Percentiles rank a stretch among this genome's conserved stretches.
Evolutionary conservation across 2,797 vertebrate genomes (phyloP).

Genomic region (Anguilla pacifica): DNA sequence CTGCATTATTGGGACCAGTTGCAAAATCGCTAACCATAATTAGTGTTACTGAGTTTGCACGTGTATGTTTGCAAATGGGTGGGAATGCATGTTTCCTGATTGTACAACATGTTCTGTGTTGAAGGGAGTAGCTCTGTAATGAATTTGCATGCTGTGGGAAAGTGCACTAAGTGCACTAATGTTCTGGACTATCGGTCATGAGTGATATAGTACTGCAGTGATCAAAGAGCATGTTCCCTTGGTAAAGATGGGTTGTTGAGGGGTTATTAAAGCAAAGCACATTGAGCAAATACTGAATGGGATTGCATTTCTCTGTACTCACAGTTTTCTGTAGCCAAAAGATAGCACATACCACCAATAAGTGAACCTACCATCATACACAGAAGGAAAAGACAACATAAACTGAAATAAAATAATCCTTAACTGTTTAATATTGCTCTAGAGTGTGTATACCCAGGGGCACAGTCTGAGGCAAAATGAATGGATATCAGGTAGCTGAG

Average conservation of each 20-base stretch:
- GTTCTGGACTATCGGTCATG: neutral
- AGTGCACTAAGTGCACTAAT: neutral
- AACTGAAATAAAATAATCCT: neutral
- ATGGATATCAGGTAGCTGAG: neutral
- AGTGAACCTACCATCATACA: neutral
- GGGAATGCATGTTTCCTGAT: neutral
- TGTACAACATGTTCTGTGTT: constrained; percentile 5
- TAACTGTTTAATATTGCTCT: neutral
- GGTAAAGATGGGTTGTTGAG: neutral
- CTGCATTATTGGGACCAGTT: neutral
- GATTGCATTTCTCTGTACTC: neutral
- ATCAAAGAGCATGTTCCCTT: constrained; percentile 4
- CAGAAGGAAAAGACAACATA: neutral
- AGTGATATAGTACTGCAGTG: neutral
- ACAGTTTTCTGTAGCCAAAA: neutral
- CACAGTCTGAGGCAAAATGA: neutral
- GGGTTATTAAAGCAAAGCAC: neutral
- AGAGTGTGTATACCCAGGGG: neutral
- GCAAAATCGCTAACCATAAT: neutral
- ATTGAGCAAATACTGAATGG: neutral
- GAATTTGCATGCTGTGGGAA: neutral
- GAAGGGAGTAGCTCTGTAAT: neutral
- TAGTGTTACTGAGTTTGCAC: neutral
- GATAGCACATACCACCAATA: neutral
- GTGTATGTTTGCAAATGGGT: neutral